Evolutionary conservation across 1,140 invertebrate genomes (phyloP).

Genomic region (Aphaenogaster ashmeadi): DNA sequence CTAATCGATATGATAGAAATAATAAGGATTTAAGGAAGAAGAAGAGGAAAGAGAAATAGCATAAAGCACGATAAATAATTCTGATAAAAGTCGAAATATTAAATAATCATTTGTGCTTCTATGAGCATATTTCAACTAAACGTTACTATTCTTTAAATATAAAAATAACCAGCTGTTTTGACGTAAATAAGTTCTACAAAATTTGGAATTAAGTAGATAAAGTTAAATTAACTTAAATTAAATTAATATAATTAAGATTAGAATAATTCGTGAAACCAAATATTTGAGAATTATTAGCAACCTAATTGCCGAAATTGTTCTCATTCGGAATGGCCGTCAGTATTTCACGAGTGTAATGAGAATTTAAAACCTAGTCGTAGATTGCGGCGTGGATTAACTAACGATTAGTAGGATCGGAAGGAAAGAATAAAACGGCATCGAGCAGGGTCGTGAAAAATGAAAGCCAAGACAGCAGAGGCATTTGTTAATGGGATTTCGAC

Average conservation of each 20-base stretch:
- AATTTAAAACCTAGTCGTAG: background rate
- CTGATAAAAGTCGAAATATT: background rate
- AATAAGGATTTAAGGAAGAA: background rate
- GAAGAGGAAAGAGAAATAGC: background rate
- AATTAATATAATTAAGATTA: background rate
- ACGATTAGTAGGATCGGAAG: constrained; percentile 11
- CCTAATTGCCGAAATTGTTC: background rate
- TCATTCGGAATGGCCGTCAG: background rate
- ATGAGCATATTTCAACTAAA: background rate
- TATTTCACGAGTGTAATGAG: constrained; percentile 29
- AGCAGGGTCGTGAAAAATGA: background rate
- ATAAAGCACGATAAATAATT: background rate
- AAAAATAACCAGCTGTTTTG: background rate
- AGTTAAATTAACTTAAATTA: background rate
- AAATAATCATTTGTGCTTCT: background rate
- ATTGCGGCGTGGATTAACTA: constrained; percentile 9
- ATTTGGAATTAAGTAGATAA: background rate
- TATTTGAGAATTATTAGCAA: background rate
- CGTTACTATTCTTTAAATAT: background rate
- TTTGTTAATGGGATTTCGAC: constrained; percentile 78
- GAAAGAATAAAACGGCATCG: background rate
- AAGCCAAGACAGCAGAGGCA: background rate
- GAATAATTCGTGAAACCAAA: background rate
- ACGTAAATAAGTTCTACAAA: background rate
- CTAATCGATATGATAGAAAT: background rate